Evolutionary conservation across 2,797 vertebrate species (phyloP).

Genomic region (Peromyscus nudipes): DNA sequence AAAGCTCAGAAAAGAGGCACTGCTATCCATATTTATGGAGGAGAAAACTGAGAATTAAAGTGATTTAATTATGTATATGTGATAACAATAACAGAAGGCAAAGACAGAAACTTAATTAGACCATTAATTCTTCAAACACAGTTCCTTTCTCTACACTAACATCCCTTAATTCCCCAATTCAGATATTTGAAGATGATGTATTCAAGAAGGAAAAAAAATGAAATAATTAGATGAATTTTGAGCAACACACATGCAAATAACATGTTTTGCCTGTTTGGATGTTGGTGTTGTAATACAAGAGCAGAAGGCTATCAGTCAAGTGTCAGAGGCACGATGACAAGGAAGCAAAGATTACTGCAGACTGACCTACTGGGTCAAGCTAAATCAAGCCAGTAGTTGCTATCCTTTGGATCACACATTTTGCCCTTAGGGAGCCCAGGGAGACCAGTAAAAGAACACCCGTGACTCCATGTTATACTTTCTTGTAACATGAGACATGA

Average conservation of each 20-base stretch:
- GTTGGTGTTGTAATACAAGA: not conserved
- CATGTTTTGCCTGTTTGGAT: not conserved
- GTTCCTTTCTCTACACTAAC: not conserved
- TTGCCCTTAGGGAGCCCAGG: not conserved
- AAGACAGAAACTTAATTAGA: not conserved
- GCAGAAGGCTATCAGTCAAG: not conserved
- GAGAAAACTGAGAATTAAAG: not conserved
- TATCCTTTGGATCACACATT: not conserved
- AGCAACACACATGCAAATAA: not conserved
- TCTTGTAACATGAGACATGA: not conserved
- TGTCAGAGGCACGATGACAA: not conserved
- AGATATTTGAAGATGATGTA: not conserved
- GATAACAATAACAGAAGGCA: not conserved
- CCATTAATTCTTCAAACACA: not conserved
- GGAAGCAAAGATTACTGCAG: not conserved
- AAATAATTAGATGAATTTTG: not conserved
- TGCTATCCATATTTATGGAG: conserved; percentile 18
- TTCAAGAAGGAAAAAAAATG: not conserved
- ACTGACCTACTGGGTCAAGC: not conserved
- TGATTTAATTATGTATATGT: conserved; percentile 31
- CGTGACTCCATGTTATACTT: not conserved
- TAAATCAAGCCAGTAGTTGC: not conserved
- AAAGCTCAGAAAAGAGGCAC: not conserved
- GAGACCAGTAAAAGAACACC: not conserved
- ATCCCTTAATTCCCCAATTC: not conserved